Evolutionary conservation across 1,140 invertebrate genomes (phyloP).

Genomic region (Orius insidiosus): DNA sequence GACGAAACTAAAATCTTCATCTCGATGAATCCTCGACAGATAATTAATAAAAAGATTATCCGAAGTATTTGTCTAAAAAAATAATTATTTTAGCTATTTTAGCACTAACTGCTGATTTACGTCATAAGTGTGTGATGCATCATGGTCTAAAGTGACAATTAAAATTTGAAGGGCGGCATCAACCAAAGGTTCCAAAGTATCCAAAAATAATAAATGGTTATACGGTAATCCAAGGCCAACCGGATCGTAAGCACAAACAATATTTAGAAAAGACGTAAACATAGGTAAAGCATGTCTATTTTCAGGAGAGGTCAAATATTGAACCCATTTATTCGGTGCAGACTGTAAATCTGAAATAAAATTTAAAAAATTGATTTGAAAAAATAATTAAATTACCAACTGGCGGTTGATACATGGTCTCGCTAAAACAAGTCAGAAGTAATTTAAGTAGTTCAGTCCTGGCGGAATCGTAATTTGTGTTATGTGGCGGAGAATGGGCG

Average conservation of each 20-base stretch:
- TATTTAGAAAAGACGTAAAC: slow-evolving; percentile 94
- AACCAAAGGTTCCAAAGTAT: slow-evolving; percentile 85
- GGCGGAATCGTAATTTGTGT: slow-evolving; percentile 67
- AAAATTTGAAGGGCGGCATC: slow-evolving; percentile 90
- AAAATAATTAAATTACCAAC: slow-evolving; percentile 47
- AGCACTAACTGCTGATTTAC: slow-evolving; percentile 20
- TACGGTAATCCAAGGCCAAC: slow-evolving; percentile 93
- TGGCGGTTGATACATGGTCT: slow-evolving; percentile 87
- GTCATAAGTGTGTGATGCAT: slow-evolving; percentile 38
- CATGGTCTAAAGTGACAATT: slow-evolving; percentile 90
- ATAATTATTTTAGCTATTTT: not conserved
- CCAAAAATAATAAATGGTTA: slow-evolving; percentile 92
- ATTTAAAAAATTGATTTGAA: too few relatives aligned
- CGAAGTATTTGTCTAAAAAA: slow-evolving; percentile 32
- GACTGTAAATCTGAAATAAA: slow-evolving; percentile 24
- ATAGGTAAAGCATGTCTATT: slow-evolving; percentile 82
- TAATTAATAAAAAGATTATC: slow-evolving; percentile 99
- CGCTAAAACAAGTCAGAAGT: slow-evolving; percentile 88
- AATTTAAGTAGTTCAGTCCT: slow-evolving; percentile 87
- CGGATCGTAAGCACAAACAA: slow-evolving; percentile 93
- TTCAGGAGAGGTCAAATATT: slow-evolving; percentile 32
- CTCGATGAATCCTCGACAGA: slow-evolving; percentile 89
- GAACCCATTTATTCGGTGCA: slow-evolving; percentile 32
- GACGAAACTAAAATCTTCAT: slow-evolving; percentile 97
- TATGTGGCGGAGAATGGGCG: slow-evolving; percentile 70